Conservation (phyloP, 30 jellyfish, hydroid and myxozoan species). For the Hydractinia echinata region DNA sequence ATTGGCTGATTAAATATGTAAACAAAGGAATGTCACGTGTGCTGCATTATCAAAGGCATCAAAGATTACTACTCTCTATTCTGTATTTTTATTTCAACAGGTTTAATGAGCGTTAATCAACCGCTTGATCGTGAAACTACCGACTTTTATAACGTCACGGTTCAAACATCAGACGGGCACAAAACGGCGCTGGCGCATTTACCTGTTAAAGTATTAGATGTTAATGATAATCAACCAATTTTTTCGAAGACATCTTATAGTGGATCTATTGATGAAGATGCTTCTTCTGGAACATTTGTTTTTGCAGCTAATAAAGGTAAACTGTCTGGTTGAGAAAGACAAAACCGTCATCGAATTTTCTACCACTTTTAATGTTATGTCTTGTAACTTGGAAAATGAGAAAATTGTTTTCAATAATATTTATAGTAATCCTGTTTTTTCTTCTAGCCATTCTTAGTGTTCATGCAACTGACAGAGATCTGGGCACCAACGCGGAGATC, state of each 20-base stretch:
- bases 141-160: constrained; percentile 54
- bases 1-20: no score
- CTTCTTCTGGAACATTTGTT: constrained; percentile 9
- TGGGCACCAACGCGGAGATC: constrained; percentile 60
- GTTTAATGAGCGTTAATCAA: constrained; percentile 14
- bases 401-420: background rate
- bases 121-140: constrained; percentile 66
- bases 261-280: constrained; percentile 46
- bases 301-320: constrained; percentile 4
- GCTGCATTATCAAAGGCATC: no score
- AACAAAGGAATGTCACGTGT: no score
- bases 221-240: constrained; percentile 73
- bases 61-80: no score
- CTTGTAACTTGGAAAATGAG: background rate
- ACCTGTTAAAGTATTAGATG: constrained; percentile 72
- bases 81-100: background rate
- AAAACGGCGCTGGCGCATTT: constrained; percentile 37
- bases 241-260: constrained; percentile 43
- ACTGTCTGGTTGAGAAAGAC: background rate
- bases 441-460: constrained; percentile 39
- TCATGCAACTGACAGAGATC: constrained; percentile 69
- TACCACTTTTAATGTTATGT: background rate
- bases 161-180: constrained; percentile 49
- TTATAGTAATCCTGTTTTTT: background rate
- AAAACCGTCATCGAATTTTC: background rate